Conservation (phyloP, 2,888 invertebrate species). For the Biston betularia region DNA sequence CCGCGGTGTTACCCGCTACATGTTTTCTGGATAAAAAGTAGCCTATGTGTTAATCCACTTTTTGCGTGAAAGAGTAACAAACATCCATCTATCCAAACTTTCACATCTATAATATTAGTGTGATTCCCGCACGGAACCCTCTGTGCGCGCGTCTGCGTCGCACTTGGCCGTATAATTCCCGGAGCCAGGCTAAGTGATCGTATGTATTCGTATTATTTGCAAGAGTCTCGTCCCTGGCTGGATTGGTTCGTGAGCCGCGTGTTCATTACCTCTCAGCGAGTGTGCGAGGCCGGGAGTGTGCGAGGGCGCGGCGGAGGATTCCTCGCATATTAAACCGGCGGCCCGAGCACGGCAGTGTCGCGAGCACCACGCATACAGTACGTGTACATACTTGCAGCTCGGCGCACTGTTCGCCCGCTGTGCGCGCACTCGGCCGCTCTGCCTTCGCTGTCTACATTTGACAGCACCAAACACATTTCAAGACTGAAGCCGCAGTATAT, state of each 20-base stretch:
- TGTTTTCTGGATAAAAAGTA: too few relatives aligned
- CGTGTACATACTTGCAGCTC: too few relatives aligned
- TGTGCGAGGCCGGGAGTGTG: neutral
- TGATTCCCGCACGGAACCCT: too few relatives aligned
- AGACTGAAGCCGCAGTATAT: neutral
- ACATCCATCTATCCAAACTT: too few relatives aligned
- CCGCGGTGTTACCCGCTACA: too few relatives aligned
- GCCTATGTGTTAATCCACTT: too few relatives aligned
- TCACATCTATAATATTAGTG: too few relatives aligned
- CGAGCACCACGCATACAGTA: too few relatives aligned
- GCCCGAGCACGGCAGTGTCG: neutral
- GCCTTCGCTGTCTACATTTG: neutral
- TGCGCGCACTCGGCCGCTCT: neutral
- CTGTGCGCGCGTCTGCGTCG: too few relatives aligned
- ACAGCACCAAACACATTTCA: conserved; percentile 1
- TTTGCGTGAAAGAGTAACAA: too few relatives aligned
- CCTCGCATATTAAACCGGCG: conserved; percentile 16
- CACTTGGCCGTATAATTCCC: too few relatives aligned
- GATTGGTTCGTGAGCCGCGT: neutral
- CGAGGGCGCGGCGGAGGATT: conserved; percentile 5
- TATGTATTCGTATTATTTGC: neutral
- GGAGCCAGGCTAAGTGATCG: too few relatives aligned
- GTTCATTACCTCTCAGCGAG: conserved; percentile 7
- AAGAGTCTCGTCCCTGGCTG: neutral
- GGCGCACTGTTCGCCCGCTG: neutral